Evolutionary conservation across 2,888 invertebrate species (phyloP).

Genomic region (Hypolimnas misippus): DNA sequence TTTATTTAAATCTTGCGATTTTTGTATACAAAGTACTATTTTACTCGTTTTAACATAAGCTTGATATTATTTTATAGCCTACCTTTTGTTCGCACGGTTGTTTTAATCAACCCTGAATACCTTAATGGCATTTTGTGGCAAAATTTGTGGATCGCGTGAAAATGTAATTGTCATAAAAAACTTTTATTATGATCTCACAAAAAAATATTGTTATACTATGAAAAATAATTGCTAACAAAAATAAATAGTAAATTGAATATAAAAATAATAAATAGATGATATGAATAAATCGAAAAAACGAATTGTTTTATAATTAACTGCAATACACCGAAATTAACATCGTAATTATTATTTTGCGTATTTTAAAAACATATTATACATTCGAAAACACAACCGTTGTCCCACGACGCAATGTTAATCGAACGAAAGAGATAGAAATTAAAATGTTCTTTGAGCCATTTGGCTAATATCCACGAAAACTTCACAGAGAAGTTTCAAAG

Average conservation of each 20-base stretch:
- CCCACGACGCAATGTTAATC: constrained; percentile 34
- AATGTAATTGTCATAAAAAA: constrained; percentile 13
- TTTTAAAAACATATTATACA: no score
- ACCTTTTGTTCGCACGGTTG: constrained; percentile 27
- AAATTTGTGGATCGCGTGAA: constrained; percentile 23
- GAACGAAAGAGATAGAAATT: constrained; percentile 39
- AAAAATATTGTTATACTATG: not conserved
- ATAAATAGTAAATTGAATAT: no score
- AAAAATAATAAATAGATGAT: no score
- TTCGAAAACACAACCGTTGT: constrained; percentile 29
- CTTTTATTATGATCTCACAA: not conserved
- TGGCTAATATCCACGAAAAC: constrained; percentile 39
- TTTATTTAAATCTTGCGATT: constrained; percentile 23
- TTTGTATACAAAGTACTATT: constrained; percentile 24
- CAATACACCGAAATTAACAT: no score
- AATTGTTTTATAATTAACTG: no score
- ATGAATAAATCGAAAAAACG: no score
- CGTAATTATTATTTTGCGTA: no score
- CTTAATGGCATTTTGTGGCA: constrained; percentile 23
- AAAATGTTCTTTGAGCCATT: constrained; percentile 36
- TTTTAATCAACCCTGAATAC: constrained; percentile 22
- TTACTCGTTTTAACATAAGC: constrained; percentile 24
- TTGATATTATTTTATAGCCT: constrained; percentile 15
- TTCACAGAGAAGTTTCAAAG: constrained; percentile 27
- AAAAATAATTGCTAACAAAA: not conserved